phyloP scores from a whole-genome alignment of 2,888 invertebrate species.

The Ophraella communa region DNA sequence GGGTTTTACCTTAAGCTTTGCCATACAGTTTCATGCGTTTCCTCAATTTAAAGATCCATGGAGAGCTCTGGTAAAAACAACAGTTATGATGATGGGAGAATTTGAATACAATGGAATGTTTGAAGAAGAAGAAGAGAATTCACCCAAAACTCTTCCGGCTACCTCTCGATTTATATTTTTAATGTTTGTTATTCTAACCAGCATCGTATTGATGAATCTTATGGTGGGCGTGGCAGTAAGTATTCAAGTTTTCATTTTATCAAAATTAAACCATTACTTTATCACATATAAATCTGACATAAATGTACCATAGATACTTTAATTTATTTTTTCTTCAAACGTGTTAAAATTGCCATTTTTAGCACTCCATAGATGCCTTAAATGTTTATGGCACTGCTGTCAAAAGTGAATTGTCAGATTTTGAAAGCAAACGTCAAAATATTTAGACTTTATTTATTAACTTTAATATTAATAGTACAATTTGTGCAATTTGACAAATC shows the following conservation, averaged over 20 bases:
- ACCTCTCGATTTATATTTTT: conserved; percentile 61
- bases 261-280: neutral
- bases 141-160: conserved; percentile 27
- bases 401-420: no score
- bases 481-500: no score
- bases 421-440: no score
- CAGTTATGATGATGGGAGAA: conserved; percentile 68
- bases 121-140: conserved; percentile 39
- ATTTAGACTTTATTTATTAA: no score
- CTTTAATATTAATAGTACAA: no score
- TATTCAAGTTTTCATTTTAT: no score
- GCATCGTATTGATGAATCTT: conserved; percentile 65
- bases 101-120: conserved; percentile 62
- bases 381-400: no score
- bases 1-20: conserved; percentile 65
- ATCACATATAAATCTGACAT: no score
- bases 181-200: conserved; percentile 62
- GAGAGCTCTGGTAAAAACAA: conserved; percentile 61
- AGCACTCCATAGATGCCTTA: no score
- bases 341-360: no score
- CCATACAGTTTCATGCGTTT: conserved; percentile 61
- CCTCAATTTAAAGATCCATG: conserved; percentile 58
- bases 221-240: conserved; percentile 64
- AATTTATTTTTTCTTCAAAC: no score
- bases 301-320: no score